phyloP scores from a whole-genome alignment of 2,797 vertebrate genomes.

The Megaceryle alcyon region DNA sequence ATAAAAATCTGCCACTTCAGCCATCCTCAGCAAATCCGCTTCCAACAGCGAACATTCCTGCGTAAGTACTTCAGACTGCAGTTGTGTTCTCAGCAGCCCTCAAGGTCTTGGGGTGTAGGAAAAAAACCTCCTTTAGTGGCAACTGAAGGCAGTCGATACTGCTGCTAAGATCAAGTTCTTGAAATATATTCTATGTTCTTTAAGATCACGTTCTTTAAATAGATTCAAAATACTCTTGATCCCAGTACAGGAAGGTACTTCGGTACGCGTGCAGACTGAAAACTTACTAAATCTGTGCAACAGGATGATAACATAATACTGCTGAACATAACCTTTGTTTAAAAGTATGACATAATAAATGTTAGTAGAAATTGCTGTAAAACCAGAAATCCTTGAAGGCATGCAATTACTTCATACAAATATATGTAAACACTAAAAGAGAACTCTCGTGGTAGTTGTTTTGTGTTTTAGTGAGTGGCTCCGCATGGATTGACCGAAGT shows the following conservation, averaged over 20 bases:
- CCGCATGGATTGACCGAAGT: slow-evolving; percentile 91
- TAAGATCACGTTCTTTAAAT: background rate
- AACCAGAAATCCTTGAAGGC: slow-evolving; percentile 62
- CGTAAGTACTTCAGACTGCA: background rate
- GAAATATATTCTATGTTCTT: background rate
- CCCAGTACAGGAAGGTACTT: background rate
- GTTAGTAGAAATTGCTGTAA: slow-evolving; percentile 56
- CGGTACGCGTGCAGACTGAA: background rate
- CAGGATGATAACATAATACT: background rate
- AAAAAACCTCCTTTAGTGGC: background rate
- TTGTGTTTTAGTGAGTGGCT: slow-evolving; percentile 75
- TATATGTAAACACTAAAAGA: background rate
- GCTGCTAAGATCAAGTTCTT: background rate
- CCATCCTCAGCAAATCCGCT: background rate
- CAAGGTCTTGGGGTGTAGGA: background rate
- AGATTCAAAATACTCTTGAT: background rate
- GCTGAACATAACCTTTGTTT: background rate
- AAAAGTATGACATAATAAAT: slow-evolving; percentile 21
- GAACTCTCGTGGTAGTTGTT: background rate
- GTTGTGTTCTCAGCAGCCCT: background rate
- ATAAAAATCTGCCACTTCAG: background rate
- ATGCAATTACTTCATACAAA: slow-evolving; percentile 53
- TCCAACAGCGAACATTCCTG: background rate
- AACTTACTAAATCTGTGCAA: background rate
- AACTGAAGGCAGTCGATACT: background rate